Conservation (phyloP, 1,140 invertebrate genomes). For the Ganaspis sp. region DNA sequence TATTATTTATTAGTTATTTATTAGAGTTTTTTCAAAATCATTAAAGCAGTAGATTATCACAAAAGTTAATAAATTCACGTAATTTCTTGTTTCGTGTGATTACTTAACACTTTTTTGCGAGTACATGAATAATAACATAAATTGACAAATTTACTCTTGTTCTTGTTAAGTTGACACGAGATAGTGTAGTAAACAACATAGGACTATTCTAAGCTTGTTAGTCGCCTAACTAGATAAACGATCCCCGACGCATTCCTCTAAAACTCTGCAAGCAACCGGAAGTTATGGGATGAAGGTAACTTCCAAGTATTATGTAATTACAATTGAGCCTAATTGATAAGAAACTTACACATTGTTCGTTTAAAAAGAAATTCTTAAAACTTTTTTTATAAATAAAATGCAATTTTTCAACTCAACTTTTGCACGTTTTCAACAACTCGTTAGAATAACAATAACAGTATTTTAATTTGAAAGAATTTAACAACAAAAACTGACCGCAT, state of each 20-base stretch:
- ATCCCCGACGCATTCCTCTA: slow-evolving; percentile 7
- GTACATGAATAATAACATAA: neutral
- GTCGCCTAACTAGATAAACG: slow-evolving; percentile 13
- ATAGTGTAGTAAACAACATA: slow-evolving; percentile 7
- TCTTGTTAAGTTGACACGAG: neutral
- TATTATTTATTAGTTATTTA: too few relatives aligned
- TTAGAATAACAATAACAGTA: too few relatives aligned
- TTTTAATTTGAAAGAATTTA: too few relatives aligned
- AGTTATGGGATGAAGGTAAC: neutral
- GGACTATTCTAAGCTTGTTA: slow-evolving; percentile 13
- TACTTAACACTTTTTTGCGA: neutral
- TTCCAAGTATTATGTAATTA: neutral
- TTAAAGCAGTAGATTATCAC: too few relatives aligned
- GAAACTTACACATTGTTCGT: neutral
- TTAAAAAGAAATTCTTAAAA: too few relatives aligned
- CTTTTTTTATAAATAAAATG: too few relatives aligned
- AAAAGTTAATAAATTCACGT: too few relatives aligned
- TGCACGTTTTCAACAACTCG: too few relatives aligned
- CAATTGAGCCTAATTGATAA: slow-evolving; percentile 15
- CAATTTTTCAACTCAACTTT: too few relatives aligned
- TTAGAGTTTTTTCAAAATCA: too few relatives aligned
- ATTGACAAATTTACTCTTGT: neutral
- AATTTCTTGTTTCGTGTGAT: too few relatives aligned
- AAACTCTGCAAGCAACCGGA: slow-evolving; percentile 1
- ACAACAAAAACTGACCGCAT: too few relatives aligned